phyloP scores from a whole-genome alignment of 2,113 vertebrate species.

The Ondatra zibethicus region DNA sequence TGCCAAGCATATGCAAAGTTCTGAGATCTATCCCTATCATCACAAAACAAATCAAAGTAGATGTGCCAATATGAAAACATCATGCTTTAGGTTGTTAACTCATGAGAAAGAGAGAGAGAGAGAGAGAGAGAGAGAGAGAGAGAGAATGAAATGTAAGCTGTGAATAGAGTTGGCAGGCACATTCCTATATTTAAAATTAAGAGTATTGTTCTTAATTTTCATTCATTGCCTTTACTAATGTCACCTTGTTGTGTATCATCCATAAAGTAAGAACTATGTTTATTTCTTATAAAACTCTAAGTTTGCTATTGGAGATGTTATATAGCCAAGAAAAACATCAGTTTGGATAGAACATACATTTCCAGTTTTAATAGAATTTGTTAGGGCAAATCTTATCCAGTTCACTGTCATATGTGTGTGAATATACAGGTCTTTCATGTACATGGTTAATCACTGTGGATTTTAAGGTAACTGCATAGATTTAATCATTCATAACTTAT shows the following conservation, averaged over 20 bases:
- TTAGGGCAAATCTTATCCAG: neutral
- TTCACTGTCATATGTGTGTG: neutral
- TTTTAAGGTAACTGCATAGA: neutral
- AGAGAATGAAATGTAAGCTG: neutral
- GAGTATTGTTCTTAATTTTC: neutral
- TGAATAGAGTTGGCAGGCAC: neutral
- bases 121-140: neutral
- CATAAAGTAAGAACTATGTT: neutral
- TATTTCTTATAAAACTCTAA: neutral
- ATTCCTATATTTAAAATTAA: neutral
- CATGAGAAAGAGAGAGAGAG: neutral
- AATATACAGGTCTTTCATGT: neutral
- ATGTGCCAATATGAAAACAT: neutral
- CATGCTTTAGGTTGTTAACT: neutral
- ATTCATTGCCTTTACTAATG: neutral
- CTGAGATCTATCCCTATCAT: no score
- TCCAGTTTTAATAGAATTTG: neutral
- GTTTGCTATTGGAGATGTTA: neutral
- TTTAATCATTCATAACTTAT: neutral
- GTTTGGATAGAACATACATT: neutral
- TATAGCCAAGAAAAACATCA: neutral
- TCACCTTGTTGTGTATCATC: neutral
- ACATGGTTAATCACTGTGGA: neutral
- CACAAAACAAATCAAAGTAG: neutral
- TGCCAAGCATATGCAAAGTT: no score